Conservation (phyloP, 2,113 vertebrate species). For the Percopsis transmontana region DNA sequence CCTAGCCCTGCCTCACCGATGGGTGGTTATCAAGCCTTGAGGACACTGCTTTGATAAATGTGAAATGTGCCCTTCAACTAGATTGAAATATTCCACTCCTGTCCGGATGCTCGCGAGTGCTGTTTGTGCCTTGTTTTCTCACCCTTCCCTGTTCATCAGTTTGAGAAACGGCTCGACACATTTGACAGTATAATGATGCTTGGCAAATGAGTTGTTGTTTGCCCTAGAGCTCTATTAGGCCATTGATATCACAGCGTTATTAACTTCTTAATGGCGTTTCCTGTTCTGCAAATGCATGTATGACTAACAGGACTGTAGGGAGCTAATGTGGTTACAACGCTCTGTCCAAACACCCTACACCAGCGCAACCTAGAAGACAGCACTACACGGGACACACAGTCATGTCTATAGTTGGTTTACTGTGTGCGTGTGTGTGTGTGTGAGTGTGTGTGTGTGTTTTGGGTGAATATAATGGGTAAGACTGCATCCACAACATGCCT, state of each 20-base stretch:
- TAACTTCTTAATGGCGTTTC: not conserved
- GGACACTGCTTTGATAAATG: too few relatives aligned
- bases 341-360: not conserved
- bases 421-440: slow-evolving; percentile 1
- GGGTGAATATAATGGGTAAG: not conserved
- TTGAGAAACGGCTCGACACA: not conserved
- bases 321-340: not conserved
- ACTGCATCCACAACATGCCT: not conserved
- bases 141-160: not conserved
- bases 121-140: not conserved
- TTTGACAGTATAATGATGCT: slow-evolving; percentile 4
- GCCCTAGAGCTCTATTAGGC: not conserved
- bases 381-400: not conserved
- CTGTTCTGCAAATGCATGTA: not conserved
- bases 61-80: too few relatives aligned
- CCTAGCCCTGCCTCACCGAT: too few relatives aligned
- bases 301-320: not conserved
- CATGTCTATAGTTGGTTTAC: not conserved
- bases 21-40: too few relatives aligned
- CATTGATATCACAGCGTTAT: not conserved
- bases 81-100: too few relatives aligned
- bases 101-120: too few relatives aligned
- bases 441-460: not conserved
- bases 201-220: not conserved
- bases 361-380: not conserved